Base-by-base conservation (phyloP, 2,113 vertebrate genomes). In the Xiphophorus couchianus region DNA sequence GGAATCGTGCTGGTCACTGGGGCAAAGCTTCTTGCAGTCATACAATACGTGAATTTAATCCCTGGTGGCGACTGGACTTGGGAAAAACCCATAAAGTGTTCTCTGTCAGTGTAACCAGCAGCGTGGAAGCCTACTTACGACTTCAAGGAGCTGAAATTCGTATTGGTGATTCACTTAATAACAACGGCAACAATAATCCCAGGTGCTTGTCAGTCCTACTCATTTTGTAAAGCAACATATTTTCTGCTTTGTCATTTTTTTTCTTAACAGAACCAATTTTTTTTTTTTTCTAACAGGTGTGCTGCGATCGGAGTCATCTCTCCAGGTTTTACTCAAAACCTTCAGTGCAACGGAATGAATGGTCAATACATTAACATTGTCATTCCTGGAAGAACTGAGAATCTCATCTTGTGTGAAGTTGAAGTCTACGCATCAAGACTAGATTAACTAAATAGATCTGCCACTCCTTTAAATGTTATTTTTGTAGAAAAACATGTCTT, bases 31-130 rank as follows among this genome's bases (percentile, higher is more conserved):
- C 88, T 28, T 89, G 86, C 74, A 11, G 10, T 12, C 66, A 74
- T 64, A 88, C 88, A 7, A 4, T 1, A 0, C 5, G 27, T 0
- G 5, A 80, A 1, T 0, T 73, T 0, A 27, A 0, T 19, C 78
- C 88, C 74, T 89, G 88, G 86, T 90, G 88, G 88, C n/a, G 84
- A 63, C 67, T 91, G 63, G 84, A 90, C 22, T 76, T 91, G 48
- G 1, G 25, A 12, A 84, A 66, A 68, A 85, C 78, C 19, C 81
- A 83, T 29, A 88, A 77, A 76, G 77, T 88, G 14, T 81, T 77
- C 62, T 61, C 78, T 28, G 69, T 91, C 5, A 84, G 71, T 8
- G n/a, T 86, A 9, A 66, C 82, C 65, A 91, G 83, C 71, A 8
- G 2, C 0, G 2, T 13, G 14, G 12, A 69, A 0, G 0, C 0